Evolutionary conservation across 2,113 vertebrate species (phyloP), one percentile per base, ranked within the genome.

Genomic region (Amia ocellicauda): DNA sequence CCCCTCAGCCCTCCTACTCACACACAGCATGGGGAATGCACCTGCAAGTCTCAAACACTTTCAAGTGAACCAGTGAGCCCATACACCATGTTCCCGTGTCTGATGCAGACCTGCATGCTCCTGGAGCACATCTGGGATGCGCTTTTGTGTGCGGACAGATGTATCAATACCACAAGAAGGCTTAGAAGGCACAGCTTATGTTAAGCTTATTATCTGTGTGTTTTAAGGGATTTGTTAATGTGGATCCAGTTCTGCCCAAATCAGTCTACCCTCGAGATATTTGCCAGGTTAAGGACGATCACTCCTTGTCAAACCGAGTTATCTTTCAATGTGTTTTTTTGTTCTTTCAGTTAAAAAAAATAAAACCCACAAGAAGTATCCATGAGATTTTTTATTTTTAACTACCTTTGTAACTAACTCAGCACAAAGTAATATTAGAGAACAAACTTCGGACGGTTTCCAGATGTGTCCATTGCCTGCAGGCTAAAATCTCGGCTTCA

Each of bases 181-280:
- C 55, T 51, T 51, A 24, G 31, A 22, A 45, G 54, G n/a, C 19
- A 47, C 55, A 4, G 29, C 63, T 66, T 58, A 64, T 36, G 26
- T 23, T 64, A 57, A 58, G 53, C 63, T 36, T 45, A 57, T 64
- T 58, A 66, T 58, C 60, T n/a, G 29, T 16, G 14, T 58, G 55
- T 66, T 66, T 58, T 58, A 26, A 20, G 42, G 55, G 63, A 51
- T 51, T 65, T 65, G 26, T 65, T 58, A 26, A 23, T 51, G 9
- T 66, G 14, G 55, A 58, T 66, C 27, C 11, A 36, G 31, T 36
- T 36, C 5, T 36, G 31, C 11, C 31, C 11, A 36, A 36, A 36
- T 11, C 31, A 36, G 11, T 36, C 31, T 36, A 29, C 20, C 28
- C 63, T 66, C 14, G 27, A 49, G 28, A 58, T 66, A 66, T 66